Conservation (phyloP, 2,113 vertebrate species). For the Regulus satrapa region DNA sequence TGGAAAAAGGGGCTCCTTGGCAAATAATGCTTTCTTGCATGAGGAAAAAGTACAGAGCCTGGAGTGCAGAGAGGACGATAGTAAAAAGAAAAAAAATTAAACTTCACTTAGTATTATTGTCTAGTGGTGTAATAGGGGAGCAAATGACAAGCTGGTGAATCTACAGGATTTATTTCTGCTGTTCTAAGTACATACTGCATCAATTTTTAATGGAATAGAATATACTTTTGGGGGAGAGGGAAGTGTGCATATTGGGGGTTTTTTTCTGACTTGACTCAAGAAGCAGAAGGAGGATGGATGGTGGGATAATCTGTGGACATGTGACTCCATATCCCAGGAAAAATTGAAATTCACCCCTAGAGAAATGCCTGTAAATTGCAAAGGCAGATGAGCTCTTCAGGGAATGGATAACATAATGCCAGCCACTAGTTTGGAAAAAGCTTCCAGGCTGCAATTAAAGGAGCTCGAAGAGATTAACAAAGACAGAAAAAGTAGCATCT, state of each 20-base stretch:
- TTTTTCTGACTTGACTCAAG: neutral
- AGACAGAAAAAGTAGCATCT: neutral
- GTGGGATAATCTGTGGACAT: neutral
- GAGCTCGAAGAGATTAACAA: neutral
- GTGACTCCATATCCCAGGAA: neutral
- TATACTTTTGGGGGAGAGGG: neutral
- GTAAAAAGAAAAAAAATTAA: neutral
- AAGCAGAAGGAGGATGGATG: neutral
- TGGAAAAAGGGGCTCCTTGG: neutral
- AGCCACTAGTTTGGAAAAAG: neutral
- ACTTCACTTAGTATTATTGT: neutral
- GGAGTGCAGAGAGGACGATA: neutral
- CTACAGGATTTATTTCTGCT: neutral
- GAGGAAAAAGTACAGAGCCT: neutral
- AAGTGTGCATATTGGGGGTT: neutral
- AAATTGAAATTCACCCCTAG: neutral
- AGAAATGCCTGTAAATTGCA: conserved; percentile 30
- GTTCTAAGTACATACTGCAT: neutral
- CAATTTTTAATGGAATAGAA: neutral
- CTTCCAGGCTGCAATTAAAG: conserved; percentile 32
- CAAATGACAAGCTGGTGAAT: neutral
- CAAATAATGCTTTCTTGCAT: neutral
- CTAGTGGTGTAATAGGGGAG: neutral
- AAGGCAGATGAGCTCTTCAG: conserved; percentile 1
- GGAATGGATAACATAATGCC: conserved; percentile 2